Conservation (phyloP, 2,888 invertebrate species). For the Leucoptera coffeella region DNA sequence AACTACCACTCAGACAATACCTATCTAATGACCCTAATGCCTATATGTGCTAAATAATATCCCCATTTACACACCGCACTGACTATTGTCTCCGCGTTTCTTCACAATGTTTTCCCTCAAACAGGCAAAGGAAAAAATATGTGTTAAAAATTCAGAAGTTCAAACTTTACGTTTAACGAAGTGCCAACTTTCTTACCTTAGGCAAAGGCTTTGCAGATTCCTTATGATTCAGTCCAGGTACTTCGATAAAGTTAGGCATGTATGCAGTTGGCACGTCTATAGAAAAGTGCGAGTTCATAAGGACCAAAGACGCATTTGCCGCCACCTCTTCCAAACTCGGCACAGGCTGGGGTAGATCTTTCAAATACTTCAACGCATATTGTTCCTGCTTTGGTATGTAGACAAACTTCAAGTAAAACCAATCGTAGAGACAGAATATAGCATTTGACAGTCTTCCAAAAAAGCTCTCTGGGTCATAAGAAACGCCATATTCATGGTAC, state of each 20-base stretch:
- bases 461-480: conserved; percentile 5
- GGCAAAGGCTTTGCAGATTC: conserved; percentile 5
- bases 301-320: conserved; percentile 13
- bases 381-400: conserved; percentile 8
- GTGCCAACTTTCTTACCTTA: too few relatives aligned
- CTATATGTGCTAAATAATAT: too few relatives aligned
- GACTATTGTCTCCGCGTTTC: too few relatives aligned
- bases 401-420: conserved; percentile 4
- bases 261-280: conserved; percentile 15
- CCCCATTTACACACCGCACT: too few relatives aligned
- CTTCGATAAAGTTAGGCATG: conserved; percentile 26
- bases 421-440: conserved; percentile 3
- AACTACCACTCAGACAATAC: too few relatives aligned
- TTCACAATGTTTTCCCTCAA: too few relatives aligned
- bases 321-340: conserved; percentile 9
- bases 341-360: conserved; percentile 7
- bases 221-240: conserved; percentile 17
- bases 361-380: conserved; percentile 10
- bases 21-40: too few relatives aligned
- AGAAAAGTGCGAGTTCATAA: conserved; percentile 22
- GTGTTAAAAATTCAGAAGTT: too few relatives aligned
- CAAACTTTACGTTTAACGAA: too few relatives aligned
- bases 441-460: conserved; percentile 7
- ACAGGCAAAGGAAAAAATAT: too few relatives aligned
- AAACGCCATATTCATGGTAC: conserved; percentile 6